Base-by-base conservation (phyloP, 2,888 invertebrate species). In the Eupelmus urozonus region DNA sequence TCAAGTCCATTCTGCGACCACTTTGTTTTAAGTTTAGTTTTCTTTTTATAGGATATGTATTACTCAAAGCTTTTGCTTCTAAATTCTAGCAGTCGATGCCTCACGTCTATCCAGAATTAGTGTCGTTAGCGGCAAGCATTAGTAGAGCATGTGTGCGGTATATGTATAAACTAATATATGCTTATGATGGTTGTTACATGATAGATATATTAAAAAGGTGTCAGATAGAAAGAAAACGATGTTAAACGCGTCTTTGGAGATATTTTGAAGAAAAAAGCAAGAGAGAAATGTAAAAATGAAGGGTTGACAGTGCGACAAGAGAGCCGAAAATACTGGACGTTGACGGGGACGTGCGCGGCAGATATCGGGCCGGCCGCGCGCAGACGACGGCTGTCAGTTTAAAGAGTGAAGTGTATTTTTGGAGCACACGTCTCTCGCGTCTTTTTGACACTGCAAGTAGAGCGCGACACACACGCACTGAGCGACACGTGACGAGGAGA, bases 391-490 rank as follows among this genome's bases (percentile, higher is more conserved):
- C 72, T 76, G 79, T 76, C 79, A 79, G 67, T 57, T 45, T 40
- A 60, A 67, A 79, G 70, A 74, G 73, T 55, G 34, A 34, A 62
- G n/a, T 55, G 75, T 76, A 78, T 78, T 78, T 75, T 79, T 49
- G 75, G 75, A 76, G 53, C 62, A 20, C 27, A n/a, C 11, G 4
- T 53, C 16, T 13, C 25, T 16, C 45, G 42, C 45, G 42, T 53
- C 69, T 60, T 65, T 72, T 70, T 72, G 76, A 77, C 78, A 67
- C 45, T 57, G 69, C 73, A 78, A 78, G 63, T 78, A 63, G 78
- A 78, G 78, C 72, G 49, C 16, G 49, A 23, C 62, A 34, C 75
- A 40, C 53, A 55, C 71, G 23, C 18, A 65, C 13, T 13, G 55
- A 51, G 18, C 27, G 5, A 55, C 63, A 63, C 72, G 63, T 42